A percentile compares a stretch with the other conserved stretches of the same genome.
Conservation (phyloP, 30 jellyfish, hydroid and myxozoan species). For the Phacellophora camtschatica region DNA sequence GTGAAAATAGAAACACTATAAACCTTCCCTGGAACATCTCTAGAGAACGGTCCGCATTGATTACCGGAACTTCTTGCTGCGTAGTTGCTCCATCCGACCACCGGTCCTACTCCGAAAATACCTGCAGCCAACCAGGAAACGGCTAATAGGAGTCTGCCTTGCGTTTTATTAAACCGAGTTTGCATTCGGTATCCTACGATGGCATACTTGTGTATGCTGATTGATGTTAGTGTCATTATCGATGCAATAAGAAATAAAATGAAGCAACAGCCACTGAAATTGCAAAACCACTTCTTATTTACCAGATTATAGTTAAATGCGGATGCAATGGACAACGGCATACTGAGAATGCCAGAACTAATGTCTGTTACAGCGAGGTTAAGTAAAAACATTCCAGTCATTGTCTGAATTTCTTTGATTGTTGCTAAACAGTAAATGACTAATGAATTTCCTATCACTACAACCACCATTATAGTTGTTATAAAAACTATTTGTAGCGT, state of each 20-base stretch:
- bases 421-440: conserved; percentile 25
- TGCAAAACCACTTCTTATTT: conserved; percentile 40
- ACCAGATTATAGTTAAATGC: conserved; percentile 3
- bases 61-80: conserved; percentile 46
- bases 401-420: conserved; percentile 54
- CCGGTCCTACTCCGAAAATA: conserved; percentile 66
- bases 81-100: conserved; percentile 72
- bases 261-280: conserved; percentile 23
- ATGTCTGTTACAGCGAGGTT: conserved; percentile 70
- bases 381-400: conserved; percentile 51
- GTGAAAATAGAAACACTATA: background rate
- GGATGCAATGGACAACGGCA: conserved; percentile 58
- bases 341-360: conserved; percentile 47
- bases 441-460: conserved; percentile 42
- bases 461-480: conserved; percentile 3
- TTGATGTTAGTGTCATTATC: conserved; percentile 33
- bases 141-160: background rate
- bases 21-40: background rate
- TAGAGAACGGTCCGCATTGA: conserved; percentile 69
- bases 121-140: conserved; percentile 56
- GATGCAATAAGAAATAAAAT: conserved; percentile 45
- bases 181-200: conserved; percentile 18
- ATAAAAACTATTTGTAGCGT: conserved; percentile 15
- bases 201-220: conserved; percentile 50
- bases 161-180: background rate